Evolutionary conservation across 2,113 vertebrate genomes (phyloP).

Genomic region (Pristiophorus japonicus): DNA sequence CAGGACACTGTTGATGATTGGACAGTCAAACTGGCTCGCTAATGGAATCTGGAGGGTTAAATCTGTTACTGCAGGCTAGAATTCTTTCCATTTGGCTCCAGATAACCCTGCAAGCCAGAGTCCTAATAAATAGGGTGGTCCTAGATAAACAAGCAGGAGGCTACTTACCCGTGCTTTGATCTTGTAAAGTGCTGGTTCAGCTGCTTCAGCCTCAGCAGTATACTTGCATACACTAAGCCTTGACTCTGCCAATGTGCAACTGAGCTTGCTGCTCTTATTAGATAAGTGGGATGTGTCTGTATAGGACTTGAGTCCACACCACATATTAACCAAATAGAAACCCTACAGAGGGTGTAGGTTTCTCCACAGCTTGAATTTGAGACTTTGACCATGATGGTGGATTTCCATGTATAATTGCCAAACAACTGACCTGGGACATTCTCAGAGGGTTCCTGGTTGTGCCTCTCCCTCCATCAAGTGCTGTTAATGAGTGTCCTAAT

Average conservation of each 20-base stretch:
- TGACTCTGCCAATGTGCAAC: neutral
- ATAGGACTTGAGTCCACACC: neutral
- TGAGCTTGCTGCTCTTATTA: neutral
- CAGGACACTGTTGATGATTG: no score
- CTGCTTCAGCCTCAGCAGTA: neutral
- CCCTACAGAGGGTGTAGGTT: neutral
- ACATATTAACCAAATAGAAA: neutral
- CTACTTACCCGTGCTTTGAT: neutral
- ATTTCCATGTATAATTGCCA: neutral
- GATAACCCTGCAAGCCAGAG: neutral
- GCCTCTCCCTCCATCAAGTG: no score
- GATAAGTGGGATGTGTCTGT: neutral
- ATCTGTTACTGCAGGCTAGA: neutral
- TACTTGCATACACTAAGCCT: neutral
- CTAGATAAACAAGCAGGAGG: neutral
- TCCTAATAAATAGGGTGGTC: neutral
- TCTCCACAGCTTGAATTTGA: neutral
- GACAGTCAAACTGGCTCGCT: neutral
- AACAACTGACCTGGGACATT: neutral
- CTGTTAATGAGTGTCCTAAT: neutral
- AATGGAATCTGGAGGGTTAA: neutral
- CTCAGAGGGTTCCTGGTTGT: neutral
- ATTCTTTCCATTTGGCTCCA: neutral
- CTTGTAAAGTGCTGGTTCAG: neutral
- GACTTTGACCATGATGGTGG: neutral